These are phyloP conservation scores for Chinchilla lanigera DNA, from an alignment of 2,113 vertebrate genomes.

Conservation along the genomic window DNA sequence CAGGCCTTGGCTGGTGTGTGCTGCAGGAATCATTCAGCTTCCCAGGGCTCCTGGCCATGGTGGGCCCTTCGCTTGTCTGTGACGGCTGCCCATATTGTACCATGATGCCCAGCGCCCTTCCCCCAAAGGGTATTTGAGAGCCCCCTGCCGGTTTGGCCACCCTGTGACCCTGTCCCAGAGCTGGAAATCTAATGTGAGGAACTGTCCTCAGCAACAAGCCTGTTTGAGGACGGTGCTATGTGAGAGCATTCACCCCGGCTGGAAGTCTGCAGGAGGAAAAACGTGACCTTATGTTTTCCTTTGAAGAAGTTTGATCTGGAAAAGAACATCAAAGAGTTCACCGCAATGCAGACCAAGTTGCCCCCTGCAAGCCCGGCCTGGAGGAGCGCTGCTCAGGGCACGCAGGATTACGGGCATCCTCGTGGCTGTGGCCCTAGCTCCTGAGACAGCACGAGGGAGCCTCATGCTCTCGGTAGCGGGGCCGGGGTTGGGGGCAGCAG, in stretches of 20 bases:
- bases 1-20: fast-evolving
- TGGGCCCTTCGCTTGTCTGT: not conserved
- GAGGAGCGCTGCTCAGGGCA: not conserved
- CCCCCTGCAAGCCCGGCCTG: not conserved
- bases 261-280: not conserved
- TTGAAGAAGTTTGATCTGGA: not conserved
- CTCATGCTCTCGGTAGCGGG: slow-evolving; percentile 27
- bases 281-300: not conserved
- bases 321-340: slow-evolving; percentile 7
- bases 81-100: not conserved
- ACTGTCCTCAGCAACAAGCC: not conserved
- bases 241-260: fast-evolving
- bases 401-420: not conserved
- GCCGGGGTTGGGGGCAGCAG: not conserved
- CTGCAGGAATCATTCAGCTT: fast-evolving
- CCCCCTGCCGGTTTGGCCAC: not conserved
- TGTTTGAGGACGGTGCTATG: not conserved
- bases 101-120: not conserved
- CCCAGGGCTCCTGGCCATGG: not conserved
- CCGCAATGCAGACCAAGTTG: not conserved
- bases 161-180: not conserved
- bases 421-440: not conserved
- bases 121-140: not conserved
- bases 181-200: not conserved
- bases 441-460: not conserved